Percentiles rank a stretch among this genome's conserved stretches.
Evolutionary conservation across 2,113 vertebrate species (phyloP).

Genomic region (Narcine bancroftii): DNA sequence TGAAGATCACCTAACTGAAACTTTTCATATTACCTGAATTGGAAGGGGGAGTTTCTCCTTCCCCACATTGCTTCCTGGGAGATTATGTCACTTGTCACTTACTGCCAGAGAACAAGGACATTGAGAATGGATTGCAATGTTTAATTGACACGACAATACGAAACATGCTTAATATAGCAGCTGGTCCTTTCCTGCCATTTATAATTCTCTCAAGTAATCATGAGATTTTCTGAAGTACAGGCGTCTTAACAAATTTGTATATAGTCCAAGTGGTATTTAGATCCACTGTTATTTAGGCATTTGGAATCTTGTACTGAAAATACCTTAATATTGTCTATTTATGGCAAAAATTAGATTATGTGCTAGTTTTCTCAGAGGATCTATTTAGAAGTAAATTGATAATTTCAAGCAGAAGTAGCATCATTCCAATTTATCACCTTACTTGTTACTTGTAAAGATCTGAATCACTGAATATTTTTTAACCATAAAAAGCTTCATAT

Average conservation of each 20-base stretch:
- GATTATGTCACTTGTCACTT: neutral
- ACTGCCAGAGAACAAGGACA: neutral
- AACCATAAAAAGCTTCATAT: neutral
- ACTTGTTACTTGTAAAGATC: neutral
- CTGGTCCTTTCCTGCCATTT: neutral
- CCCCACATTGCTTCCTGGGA: neutral
- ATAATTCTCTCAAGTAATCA: neutral
- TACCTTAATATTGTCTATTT: neutral
- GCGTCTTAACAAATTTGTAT: neutral
- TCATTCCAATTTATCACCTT: conserved; percentile 8
- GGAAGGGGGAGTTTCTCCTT: no score
- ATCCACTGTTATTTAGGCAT: neutral
- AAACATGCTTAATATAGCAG: neutral
- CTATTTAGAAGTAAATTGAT: neutral
- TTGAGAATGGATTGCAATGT: neutral
- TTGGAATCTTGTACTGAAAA: neutral
- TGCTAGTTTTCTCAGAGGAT: neutral
- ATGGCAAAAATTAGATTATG: neutral
- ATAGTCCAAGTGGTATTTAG: neutral
- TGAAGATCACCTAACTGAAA: neutral
- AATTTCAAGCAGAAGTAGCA: neutral
- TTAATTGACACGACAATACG: neutral
- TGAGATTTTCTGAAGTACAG: neutral
- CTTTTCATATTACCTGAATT: no score
- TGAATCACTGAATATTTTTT: neutral